Evolutionary conservation across 2,888 invertebrate genomes (phyloP).

Genomic region (Chrysina gloriosa): DNA sequence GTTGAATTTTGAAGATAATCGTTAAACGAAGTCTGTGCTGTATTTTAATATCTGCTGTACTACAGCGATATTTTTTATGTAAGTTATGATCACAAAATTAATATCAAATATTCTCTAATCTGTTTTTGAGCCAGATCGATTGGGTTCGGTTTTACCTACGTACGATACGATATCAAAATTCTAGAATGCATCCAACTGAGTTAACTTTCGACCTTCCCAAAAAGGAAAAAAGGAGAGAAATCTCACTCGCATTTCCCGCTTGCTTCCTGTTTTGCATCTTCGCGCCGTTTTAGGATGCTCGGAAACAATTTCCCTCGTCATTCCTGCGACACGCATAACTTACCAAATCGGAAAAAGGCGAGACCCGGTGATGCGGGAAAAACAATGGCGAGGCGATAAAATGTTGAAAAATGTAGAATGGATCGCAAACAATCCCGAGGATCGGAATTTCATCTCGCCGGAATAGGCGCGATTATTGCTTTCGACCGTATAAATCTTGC

Average conservation of each 20-base stretch:
- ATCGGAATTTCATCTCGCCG: conserved; percentile 24
- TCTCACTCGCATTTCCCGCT: background rate
- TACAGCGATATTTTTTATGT: no score
- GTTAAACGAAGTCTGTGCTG: no score
- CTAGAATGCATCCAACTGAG: no score
- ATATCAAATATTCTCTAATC: no score
- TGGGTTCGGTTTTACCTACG: no score
- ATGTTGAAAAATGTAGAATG: background rate
- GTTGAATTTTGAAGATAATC: no score
- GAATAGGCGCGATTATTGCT: conserved; percentile 25
- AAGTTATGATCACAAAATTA: no score
- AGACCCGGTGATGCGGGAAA: background rate
- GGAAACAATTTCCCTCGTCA: conserved; percentile 28
- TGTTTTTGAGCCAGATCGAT: no score
- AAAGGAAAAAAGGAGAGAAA: no score
- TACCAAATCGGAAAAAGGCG: conserved; percentile 1
- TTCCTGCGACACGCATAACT: conserved; percentile 2
- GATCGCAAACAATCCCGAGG: background rate
- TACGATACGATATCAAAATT: no score
- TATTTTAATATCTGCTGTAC: no score
- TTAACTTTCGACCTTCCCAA: no score
- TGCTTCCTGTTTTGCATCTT: background rate
- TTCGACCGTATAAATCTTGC: conserved; percentile 22
- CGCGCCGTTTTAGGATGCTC: background rate
- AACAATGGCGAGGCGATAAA: conserved; percentile 4